Evolutionary conservation across 1,140 invertebrate genomes (phyloP).

Genomic region (Polypedilum vanderplanki): DNA sequence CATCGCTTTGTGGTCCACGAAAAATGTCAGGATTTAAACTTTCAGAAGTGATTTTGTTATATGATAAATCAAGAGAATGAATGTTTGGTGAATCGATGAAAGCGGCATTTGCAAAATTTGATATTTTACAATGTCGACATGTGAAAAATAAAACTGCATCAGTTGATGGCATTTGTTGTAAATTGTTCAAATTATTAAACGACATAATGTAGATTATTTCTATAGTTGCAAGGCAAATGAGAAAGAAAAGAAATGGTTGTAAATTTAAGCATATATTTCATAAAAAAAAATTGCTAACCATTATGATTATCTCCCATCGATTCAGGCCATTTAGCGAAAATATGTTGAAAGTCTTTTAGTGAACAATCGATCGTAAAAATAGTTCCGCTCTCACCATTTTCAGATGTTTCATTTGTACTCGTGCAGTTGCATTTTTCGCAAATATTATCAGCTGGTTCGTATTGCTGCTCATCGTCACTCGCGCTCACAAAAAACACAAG

Average conservation of each 20-base stretch:
- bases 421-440: conserved; percentile 39
- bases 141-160: conserved; percentile 40
- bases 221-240: conserved; percentile 33
- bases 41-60: conserved; percentile 59
- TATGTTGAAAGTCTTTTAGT: conserved; percentile 41
- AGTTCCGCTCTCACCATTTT: conserved; percentile 29
- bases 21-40: conserved; percentile 51
- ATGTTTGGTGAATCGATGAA: conserved; percentile 59
- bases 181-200: conserved; percentile 41
- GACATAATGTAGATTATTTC: conserved; percentile 44
- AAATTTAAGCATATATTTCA: background rate
- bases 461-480: conserved; percentile 38
- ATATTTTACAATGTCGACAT: conserved; percentile 47
- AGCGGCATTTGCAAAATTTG: conserved; percentile 51
- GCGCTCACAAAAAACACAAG: background rate
- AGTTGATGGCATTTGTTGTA: conserved; percentile 44
- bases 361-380: conserved; percentile 42
- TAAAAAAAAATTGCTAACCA: background rate
- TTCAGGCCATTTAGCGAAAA: conserved; percentile 44
- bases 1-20: conserved; percentile 51
- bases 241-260: background rate
- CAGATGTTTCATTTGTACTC: conserved; percentile 33
- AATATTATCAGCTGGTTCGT: conserved; percentile 38
- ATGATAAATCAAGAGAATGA: conserved; percentile 61
- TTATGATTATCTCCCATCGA: conserved; percentile 35